Evolutionary conservation across 2,113 vertebrate genomes (phyloP), one percentile per base, ranked within the genome.

Genomic region (Lonchura striata): DNA sequence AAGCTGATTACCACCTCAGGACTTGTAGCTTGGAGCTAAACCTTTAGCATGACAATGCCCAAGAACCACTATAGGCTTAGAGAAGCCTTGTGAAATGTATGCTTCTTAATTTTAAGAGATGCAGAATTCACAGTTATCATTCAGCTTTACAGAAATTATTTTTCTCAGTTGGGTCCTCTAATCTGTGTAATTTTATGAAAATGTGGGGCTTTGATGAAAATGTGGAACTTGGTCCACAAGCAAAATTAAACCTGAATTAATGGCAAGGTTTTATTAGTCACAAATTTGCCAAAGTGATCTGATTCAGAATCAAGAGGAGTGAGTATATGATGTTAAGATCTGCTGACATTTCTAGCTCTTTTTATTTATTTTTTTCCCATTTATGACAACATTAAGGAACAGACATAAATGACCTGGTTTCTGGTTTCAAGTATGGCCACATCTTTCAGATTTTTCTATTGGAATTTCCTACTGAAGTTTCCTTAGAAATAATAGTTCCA

Each of bases 1-100:
- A 70, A 70, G 47, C 39, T 5, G 2, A 64, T 53, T n/a, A 56
- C 17, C 31, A 53, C 11, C 23, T 53, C 0, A 0, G 44, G 22
- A 56, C 52, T 28, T 68, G 46, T 3, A 88, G n/a, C 31, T 75
- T 25, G 39, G 25, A 74, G 21, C 50, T 42, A 84, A 63, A 74
- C 9, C 11, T 57, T 49, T 24, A 66, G 69, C 16, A 44, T 20
- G 37, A 44, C 37, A 82, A 60, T 2, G 12, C 11, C 25, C 41
- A 76, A 76, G 57, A 79, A 69, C 7, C 19, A 64, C 17, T 60
- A 44, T 7, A 31, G 44, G 35, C n/a, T 84, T 41, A 37, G 4
- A 69, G 12, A 41, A 41, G 35, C 15, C 16, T 44, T 65, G 21
- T 50, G 52, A 78, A 70, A 13, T 44, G 14, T 3, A 27, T 2